Conservation (phyloP, 2,113 vertebrate genomes). For the Gallinago jamesoni region DNA sequence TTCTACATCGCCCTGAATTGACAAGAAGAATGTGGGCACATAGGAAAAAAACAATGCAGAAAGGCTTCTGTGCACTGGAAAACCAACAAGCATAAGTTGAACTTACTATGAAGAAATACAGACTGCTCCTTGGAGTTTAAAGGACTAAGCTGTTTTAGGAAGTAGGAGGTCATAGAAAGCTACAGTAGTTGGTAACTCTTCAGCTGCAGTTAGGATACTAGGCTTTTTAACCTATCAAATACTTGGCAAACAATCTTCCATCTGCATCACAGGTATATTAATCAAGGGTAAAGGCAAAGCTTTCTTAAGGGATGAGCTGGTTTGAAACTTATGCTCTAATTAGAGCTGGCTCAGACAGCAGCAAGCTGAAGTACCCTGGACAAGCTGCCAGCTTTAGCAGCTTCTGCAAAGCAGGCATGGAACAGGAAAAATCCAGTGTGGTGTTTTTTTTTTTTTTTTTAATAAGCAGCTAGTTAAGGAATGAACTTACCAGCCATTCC, state of each 20-base stretch:
- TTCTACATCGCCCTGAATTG: not conserved
- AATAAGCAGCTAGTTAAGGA: not conserved
- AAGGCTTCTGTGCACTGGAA: not conserved
- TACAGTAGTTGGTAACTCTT: not conserved
- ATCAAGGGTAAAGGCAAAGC: not conserved
- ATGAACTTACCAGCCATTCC: not conserved
- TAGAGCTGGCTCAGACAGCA: not conserved
- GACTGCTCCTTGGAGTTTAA: not conserved
- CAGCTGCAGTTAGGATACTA: not conserved
- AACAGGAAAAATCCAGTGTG: not conserved
- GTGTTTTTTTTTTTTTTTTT: not conserved
- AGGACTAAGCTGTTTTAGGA: not conserved
- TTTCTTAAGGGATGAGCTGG: not conserved
- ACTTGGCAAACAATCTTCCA: not conserved
- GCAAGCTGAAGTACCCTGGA: not conserved
- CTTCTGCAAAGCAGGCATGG: not conserved
- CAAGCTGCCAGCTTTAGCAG: not conserved
- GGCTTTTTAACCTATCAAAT: not conserved
- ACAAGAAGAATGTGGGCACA: rapidly evolving
- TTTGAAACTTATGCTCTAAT: not conserved
- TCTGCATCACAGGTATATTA: not conserved
- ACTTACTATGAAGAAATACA: not conserved
- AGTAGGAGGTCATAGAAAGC: not conserved
- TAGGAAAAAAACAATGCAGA: not conserved
- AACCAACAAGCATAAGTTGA: no score